A percentile compares a stretch with the other conserved stretches of the same genome.
Conservation (phyloP, 53 echinoderm and acorn worm species). For the Paracentrotus lividus region DNA sequence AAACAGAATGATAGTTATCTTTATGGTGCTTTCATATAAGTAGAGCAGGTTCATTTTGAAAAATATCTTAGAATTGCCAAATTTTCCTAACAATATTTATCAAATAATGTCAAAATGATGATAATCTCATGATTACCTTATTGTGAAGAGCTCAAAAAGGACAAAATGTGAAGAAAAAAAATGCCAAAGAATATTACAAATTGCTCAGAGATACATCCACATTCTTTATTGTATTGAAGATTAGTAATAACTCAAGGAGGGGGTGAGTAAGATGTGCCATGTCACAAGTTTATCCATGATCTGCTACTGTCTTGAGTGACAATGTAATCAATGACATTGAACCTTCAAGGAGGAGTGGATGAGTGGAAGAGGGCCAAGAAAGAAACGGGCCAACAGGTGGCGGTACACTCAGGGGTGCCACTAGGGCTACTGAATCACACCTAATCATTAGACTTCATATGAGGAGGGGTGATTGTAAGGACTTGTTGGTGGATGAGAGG, state of each 20-base stretch:
- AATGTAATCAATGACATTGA: constrained; percentile 17
- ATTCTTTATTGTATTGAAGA: neutral
- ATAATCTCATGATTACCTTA: too few species aligned
- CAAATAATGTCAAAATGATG: neutral
- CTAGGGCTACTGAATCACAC: constrained; percentile 35
- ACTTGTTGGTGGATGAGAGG: neutral
- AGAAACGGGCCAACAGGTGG: constrained; percentile 41
- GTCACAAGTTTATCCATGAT: neutral
- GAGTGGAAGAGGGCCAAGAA: constrained; percentile 44
- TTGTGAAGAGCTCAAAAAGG: neutral
- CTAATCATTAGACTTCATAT: neutral
- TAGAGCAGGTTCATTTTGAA: neutral
- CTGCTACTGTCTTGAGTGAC: neutral
- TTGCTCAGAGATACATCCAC: neutral
- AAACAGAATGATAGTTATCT: neutral
- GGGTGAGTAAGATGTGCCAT: neutral
- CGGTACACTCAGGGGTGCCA: neutral
- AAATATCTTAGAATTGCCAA: neutral
- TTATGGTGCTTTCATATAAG: neutral
- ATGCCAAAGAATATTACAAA: neutral
- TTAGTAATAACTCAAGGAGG: neutral
- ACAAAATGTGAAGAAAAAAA: neutral
- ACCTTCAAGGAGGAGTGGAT: neutral
- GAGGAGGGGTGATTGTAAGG: neutral
- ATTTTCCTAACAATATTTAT: neutral